phyloP scores from a whole-genome alignment of 1,140 invertebrate genomes.

The Trachymyrmex septentrionalis region DNA sequence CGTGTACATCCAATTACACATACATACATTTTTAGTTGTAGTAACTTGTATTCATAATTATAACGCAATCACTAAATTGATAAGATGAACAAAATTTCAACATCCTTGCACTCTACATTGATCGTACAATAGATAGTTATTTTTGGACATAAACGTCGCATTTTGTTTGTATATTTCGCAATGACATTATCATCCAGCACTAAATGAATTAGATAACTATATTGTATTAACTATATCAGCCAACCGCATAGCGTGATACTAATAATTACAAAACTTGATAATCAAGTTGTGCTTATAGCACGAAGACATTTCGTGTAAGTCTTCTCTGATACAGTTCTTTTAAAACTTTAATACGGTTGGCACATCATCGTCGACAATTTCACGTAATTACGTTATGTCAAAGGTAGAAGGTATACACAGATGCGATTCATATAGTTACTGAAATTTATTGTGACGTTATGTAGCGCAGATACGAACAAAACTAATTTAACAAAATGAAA shows the following conservation, averaged over 20 bases:
- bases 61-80: conserved; percentile 51
- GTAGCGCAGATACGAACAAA: background rate
- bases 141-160: conserved; percentile 22
- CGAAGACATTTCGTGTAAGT: conserved; percentile 17
- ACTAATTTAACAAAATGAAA: background rate
- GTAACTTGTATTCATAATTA: conserved; percentile 51
- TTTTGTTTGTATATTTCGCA: background rate
- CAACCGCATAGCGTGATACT: conserved; percentile 10
- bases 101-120: conserved; percentile 22
- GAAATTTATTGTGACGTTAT: background rate
- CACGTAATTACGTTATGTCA: conserved; percentile 32
- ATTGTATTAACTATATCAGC: conserved; percentile 23
- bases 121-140: background rate
- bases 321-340: background rate
- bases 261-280: conserved; percentile 39
- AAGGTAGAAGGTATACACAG: conserved; percentile 1
- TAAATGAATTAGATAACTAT: conserved; percentile 25
- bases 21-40: conserved; percentile 61
- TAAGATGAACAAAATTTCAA: conserved; percentile 47
- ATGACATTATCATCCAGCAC: conserved; percentile 9
- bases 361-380: conserved; percentile 50
- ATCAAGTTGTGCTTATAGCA: conserved; percentile 18
- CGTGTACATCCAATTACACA: conserved; percentile 63
- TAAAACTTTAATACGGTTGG: conserved; percentile 62
- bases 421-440: background rate